A percentile compares a stretch with the other conserved stretches of the same genome.
phyloP scores from a whole-genome alignment of 2,797 vertebrate species.

The Typhlichthys subterraneus region DNA sequence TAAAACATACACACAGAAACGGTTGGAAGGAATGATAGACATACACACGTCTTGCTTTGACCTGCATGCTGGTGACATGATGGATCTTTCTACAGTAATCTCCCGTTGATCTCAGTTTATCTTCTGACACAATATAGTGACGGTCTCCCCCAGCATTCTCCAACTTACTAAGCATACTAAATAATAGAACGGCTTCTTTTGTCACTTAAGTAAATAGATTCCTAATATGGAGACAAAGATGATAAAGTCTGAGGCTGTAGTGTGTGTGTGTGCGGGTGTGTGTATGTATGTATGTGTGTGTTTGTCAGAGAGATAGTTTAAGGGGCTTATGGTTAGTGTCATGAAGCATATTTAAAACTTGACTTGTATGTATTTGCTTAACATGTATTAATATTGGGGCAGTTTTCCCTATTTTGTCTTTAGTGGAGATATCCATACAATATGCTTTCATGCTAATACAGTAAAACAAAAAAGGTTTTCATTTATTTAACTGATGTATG shows the following conservation, averaged over 20 bases:
- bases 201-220: constrained; percentile 36
- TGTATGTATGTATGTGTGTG: neutral
- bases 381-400: too few species aligned
- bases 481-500: too few species aligned
- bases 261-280: neutral
- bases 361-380: too few species aligned
- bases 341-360: too few species aligned
- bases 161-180: constrained; percentile 28
- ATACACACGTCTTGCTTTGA: constrained; percentile 5
- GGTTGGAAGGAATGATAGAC: constrained; percentile 2
- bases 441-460: too few species aligned
- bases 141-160: constrained; percentile 13
- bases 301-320: neutral
- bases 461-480: too few species aligned
- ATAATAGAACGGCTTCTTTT: constrained; percentile 42
- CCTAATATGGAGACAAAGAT: constrained; percentile 51
- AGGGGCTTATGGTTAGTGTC: too few species aligned
- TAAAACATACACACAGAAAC: constrained; percentile 1
- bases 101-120: constrained; percentile 16
- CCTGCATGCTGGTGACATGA: neutral
- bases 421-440: too few species aligned
- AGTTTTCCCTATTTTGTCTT: too few species aligned
- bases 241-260: constrained; percentile 5
- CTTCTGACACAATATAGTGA: constrained; percentile 29
- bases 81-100: constrained; percentile 1